Percentiles rank a stretch among this genome's conserved stretches.
Evolutionary conservation across 2,888 invertebrate species (phyloP).

Genomic region (Apotomis turbidana): DNA sequence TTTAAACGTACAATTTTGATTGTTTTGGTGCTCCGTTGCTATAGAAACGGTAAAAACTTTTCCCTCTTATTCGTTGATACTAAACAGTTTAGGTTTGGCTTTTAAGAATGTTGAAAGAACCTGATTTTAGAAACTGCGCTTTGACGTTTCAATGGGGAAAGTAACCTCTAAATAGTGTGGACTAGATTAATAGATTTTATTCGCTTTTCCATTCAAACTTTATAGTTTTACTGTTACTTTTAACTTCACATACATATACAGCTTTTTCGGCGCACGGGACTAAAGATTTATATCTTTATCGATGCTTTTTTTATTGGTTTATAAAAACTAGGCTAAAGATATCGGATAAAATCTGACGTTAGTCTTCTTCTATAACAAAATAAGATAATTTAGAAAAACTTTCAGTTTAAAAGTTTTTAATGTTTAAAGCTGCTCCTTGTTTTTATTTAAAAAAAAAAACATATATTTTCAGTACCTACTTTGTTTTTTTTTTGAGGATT

Average conservation of each 20-base stretch:
- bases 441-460: too few relatives aligned
- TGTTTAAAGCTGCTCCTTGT: too few relatives aligned
- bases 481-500: too few relatives aligned
- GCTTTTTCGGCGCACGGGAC: too few relatives aligned
- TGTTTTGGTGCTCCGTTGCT: constrained; percentile 29
- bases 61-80: not conserved
- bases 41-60: constrained; percentile 21
- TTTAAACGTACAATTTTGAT: not conserved
- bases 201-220: constrained; percentile 39
- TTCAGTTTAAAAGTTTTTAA: too few relatives aligned
- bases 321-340: too few relatives aligned
- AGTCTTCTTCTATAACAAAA: too few relatives aligned
- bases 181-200: constrained; percentile 25
- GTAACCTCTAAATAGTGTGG: constrained; percentile 52
- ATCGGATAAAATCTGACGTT: too few relatives aligned
- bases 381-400: too few relatives aligned
- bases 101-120: constrained; percentile 26
- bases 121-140: constrained; percentile 32
- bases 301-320: too few relatives aligned
- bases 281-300: too few relatives aligned
- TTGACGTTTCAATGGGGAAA: constrained; percentile 52
- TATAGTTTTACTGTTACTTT: constrained; percentile 21
- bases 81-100: not conserved
- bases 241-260: not conserved
- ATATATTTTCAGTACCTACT: too few relatives aligned